Base-by-base conservation (phyloP, 1,140 invertebrate species). In the Drosophila arizonae region DNA sequence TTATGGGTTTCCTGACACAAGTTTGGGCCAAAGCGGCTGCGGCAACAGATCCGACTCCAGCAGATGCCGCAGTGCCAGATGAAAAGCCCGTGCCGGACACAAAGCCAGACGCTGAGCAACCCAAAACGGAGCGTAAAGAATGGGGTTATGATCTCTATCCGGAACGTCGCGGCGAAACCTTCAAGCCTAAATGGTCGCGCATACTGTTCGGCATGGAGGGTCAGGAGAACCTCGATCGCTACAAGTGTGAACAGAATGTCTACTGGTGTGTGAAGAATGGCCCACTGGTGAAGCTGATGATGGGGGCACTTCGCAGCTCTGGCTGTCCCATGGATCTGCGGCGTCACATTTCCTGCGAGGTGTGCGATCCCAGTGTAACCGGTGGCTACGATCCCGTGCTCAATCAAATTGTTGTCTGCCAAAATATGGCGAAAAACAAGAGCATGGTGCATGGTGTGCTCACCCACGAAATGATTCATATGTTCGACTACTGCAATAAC, bases 391-490 rank as follows among this genome's bases (percentile, higher is more conserved):
- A 99, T 94, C 95, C 97, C 10, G 93, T 90, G 67, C 69, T 92
- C 5, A 91, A 91, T 66, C 91, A 98, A 95, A 95, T 99, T 70
- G 95, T 99, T 6, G 93, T 99, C 10, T 99, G 98, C 86, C 96
- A 98, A 90, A 99, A 99, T 93, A 94, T 94, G 55, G 94, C 94
- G 13, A 93, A 81, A 51, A 93, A 92, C 43, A 91, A 94, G 91
- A 94, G 94, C 5, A 93, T 94, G 79, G 94, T 97, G 1, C 95
- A 96, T 91, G 95, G 95, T 67, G 95, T 97, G 6, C 88, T 99
- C 4, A 94, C 95, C 1, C 98, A 99, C 92, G 98, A 99, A 92
- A 94, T 99, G 93, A 95, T 99, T 46, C 98, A 99, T 92, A 98
- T 99, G 96, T 99, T 98, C 92, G 98, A 99, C 91, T 96, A 95